Base-by-base conservation (phyloP, 2,113 vertebrate species). In the Phyllostomus discolor region DNA sequence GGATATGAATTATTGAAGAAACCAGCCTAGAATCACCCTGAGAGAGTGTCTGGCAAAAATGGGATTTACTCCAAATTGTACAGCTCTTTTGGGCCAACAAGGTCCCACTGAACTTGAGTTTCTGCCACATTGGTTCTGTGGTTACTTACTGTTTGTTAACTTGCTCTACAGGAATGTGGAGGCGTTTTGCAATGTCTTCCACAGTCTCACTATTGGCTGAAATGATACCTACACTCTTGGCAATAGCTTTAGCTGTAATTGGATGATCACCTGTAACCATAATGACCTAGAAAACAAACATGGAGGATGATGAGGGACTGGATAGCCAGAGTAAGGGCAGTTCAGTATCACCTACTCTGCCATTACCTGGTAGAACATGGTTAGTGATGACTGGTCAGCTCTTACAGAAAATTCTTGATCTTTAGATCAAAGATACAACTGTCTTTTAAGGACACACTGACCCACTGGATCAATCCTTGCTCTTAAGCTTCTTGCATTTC, bases 251-350 rank as follows among this genome's bases (percentile, higher is more conserved):
- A 12, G 99, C 99, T 0, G 99, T 99, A 97, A 99, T 99, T 28
- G 99, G 99, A 3, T 99, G 99, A 84, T 99, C 99, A 0, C 99
- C 99, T 50, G 99, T 99, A 62, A 99, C 98, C 99, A 99, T 99
- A 43, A 99, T 99, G 86, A 99, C 99, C 99, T 99, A 83, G 10
- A 94, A 50, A 70, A 85, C 48, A 88, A 43, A 88, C 41, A 81
- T 69, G 5, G 31, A 97, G 8, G 2, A 1, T 24, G 69, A 88
- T 54, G 73, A 97, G 79, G 78, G 75, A 75, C 0, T 0, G 0
- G 31, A 17, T 2, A 52, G 2, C n/a, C 43, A 54, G 46, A 66
- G 70, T 28, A 35, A 8, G 43, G 67, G 43, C 22, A 4, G 66
- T 48, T 90, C 14, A 38, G n/a, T 19, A 28, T 22, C 4, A 9